phyloP scores from a whole-genome alignment of 1,140 invertebrate genomes.

The Drosophila burlai region DNA sequence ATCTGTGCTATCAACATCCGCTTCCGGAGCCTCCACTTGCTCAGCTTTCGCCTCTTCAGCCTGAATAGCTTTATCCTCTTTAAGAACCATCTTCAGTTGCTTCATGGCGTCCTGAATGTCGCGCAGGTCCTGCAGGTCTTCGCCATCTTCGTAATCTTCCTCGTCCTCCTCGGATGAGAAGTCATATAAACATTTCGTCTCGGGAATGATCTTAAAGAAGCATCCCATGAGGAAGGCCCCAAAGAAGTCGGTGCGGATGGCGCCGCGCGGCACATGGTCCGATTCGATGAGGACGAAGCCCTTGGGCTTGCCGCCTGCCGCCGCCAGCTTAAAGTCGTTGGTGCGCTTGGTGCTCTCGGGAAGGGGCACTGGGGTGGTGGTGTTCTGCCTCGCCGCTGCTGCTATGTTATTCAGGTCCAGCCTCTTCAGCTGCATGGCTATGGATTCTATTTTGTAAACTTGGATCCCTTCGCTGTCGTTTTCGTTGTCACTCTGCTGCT shows the following conservation, averaged over 20 bases:
- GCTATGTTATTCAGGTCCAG: neutral
- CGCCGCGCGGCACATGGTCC: constrained; percentile 1
- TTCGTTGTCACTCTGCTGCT: neutral
- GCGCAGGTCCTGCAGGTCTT: neutral
- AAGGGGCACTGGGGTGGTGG: no score
- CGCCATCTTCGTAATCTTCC: neutral
- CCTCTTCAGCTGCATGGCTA: neutral
- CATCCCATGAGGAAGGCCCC: neutral
- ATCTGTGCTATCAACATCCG: neutral
- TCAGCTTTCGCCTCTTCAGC: neutral
- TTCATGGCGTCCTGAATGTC: neutral
- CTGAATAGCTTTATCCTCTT: neutral
- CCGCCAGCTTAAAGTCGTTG: neutral
- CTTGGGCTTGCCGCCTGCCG: neutral
- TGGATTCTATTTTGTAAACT: neutral
- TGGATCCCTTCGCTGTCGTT: no score
- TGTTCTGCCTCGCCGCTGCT: neutral
- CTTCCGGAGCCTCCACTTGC: neutral
- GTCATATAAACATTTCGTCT: neutral
- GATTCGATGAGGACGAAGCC: constrained; percentile 11
- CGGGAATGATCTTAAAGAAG: constrained; percentile 1
- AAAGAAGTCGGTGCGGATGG: neutral
- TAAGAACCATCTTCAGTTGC: neutral
- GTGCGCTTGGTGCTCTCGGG: neutral
- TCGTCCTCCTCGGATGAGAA: neutral